These are phyloP conservation scores for Andricus curvator DNA, from an alignment of 2,888 invertebrate species.

Conservation along the genomic window DNA sequence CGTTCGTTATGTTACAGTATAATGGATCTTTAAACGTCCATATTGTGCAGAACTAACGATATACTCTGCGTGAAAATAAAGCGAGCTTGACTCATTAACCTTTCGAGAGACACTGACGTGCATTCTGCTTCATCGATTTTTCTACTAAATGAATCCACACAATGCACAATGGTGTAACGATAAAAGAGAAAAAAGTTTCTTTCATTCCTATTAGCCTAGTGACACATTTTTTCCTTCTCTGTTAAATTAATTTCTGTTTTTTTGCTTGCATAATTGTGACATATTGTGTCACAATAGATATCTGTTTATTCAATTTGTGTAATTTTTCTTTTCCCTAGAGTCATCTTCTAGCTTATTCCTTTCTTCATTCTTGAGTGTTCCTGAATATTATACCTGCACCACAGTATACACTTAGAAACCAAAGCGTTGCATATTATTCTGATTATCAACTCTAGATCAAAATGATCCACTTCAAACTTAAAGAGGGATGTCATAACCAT, in stretches of 20 bases:
- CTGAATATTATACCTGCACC: no score
- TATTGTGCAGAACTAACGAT: constrained; percentile 17
- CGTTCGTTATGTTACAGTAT: constrained; percentile 26
- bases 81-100: constrained; percentile 40
- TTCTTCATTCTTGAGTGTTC: no score
- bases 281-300: background rate
- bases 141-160: constrained; percentile 22
- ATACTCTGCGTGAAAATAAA: constrained; percentile 27
- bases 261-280: background rate
- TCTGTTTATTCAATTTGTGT: background rate
- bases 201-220: background rate
- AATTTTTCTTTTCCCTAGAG: no score
- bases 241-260: background rate
- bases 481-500: no score
- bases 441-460: no score
- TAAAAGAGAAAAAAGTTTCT: background rate
- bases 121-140: constrained; percentile 33
- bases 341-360: no score
- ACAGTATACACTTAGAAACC: no score
- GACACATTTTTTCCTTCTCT: constrained; percentile 10
- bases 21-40: constrained; percentile 31
- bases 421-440: no score
- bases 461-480: no score
- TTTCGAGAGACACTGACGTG: constrained; percentile 33
- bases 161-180: constrained; percentile 13